Evolutionary conservation across 2,797 vertebrate species (phyloP).

Genomic region (Tenualosa ilisha): DNA sequence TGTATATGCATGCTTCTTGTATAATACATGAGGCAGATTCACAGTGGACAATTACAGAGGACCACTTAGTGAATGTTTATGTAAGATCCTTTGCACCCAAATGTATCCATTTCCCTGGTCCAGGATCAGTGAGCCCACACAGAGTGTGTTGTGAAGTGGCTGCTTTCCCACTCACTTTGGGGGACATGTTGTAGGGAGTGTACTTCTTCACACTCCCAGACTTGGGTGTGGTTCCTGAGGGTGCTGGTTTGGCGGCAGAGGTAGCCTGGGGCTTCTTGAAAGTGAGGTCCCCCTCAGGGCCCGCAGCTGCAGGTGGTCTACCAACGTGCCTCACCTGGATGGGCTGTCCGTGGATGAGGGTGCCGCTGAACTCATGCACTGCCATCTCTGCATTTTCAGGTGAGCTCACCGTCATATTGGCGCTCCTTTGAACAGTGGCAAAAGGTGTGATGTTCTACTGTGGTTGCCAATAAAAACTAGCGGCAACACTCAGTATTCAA

Average conservation of each 20-base stretch:
- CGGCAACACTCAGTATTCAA: no score
- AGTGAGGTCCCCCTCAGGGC: slow-evolving; percentile 16
- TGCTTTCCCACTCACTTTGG: slow-evolving; percentile 41
- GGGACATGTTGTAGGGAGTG: background rate
- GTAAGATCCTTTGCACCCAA: background rate
- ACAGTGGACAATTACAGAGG: no score
- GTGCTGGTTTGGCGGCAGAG: background rate
- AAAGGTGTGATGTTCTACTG: background rate
- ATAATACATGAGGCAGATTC: no score
- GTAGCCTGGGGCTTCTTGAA: slow-evolving; percentile 21
- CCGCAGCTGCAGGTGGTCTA: background rate
- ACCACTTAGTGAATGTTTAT: no score
- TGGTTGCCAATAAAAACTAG: background rate
- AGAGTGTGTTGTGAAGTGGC: background rate
- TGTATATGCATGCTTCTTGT: no score
- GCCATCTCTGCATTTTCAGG: slow-evolving; percentile 53
- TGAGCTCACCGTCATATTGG: slow-evolving; percentile 56
- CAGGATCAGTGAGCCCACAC: background rate
- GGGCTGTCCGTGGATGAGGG: slow-evolving; percentile 40
- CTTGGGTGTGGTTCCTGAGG: slow-evolving; percentile 7
- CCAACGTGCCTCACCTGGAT: slow-evolving; percentile 57
- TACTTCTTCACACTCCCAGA: background rate
- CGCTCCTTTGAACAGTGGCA: slow-evolving; percentile 55
- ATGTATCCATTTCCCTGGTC: background rate
- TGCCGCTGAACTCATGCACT: slow-evolving; percentile 56